Base-by-base conservation (phyloP, 53 echinoderm and acorn worm genomes). In the Henricia sp. region DNA sequence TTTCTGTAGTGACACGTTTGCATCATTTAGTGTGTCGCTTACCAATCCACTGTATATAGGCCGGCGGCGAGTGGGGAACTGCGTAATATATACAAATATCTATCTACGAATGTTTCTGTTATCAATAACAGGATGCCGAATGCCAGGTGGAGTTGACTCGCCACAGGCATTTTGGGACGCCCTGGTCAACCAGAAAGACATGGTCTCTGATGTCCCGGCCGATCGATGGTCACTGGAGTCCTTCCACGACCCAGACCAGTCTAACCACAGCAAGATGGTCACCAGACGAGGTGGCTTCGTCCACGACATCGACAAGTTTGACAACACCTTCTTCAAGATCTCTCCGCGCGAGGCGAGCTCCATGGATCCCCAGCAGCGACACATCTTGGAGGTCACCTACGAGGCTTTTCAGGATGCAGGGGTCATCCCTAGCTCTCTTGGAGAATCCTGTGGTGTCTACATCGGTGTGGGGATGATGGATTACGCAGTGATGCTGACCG, bases 281-380 rank as follows among this genome's bases (percentile, higher is more conserved):
- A 84, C 89, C 10, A 52, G 52, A 42, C 72, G 75, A 5, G 43
- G 84, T 29, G 84, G 84, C 38, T 84, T 95, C 35, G 83, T 95
- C 51, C 89, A 95, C 3, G 67, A 87, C 70, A 46, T 92, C 26
- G 92, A 95, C 51, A 88, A 88, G 51, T 95, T 95, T 50, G 95
- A 95, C 85, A 92, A 95, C 68, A 84, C 88, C 24, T 95, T 95
- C 86, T 95, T 95, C 83, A 90, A 95, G 88, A 95, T 95, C 28
- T 92, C 95, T 5, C 95, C 95, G 0, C 71, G 93, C 37, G 95
- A 95, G 80, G 95, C 95, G 1, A 88, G 93, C 11, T 90, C 93
- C 42, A 82, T 95, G 82, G 95, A 95, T 53, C 95, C 95, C 13
- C 95, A 95, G 68, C 95, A 95, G 66, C 85, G 95, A 25, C 93